Conservation (phyloP, 2,797 vertebrate genomes). For the Oreonectes daqikongensis region DNA sequence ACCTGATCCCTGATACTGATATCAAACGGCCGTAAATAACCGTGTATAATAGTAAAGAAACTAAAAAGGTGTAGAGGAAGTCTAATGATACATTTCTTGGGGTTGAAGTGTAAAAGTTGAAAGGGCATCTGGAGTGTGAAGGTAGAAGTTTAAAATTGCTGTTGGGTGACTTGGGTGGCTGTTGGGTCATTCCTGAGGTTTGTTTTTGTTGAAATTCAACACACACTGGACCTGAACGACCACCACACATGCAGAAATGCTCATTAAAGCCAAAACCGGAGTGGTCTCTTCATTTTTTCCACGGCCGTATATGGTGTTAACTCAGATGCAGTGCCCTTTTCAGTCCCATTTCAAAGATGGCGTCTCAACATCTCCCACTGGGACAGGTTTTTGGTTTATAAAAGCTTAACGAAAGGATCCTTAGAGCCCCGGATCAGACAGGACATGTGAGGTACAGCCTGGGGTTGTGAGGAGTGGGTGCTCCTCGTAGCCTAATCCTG, state of each 20-base stretch:
- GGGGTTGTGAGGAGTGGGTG: constrained; percentile 45
- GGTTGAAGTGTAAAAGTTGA: constrained; percentile 17
- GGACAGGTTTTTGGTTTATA: constrained; percentile 41
- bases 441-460: constrained; percentile 46
- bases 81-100: not conserved
- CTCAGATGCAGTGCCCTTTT: not conserved
- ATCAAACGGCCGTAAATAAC: not conserved
- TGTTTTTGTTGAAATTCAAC: too few species aligned
- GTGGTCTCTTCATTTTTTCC: too few species aligned
- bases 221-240: too few species aligned
- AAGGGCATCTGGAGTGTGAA: not conserved
- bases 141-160: not conserved
- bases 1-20: constrained; percentile 6
- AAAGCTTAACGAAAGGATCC: constrained; percentile 53
- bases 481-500: constrained; percentile 76
- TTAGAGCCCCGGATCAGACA: constrained; percentile 58
- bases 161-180: too few species aligned
- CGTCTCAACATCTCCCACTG: constrained; percentile 31
- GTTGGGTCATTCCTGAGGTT: too few species aligned
- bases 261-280: too few species aligned
- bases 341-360: not conserved
- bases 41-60: not conserved
- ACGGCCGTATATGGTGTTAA: not conserved
- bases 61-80: not conserved
- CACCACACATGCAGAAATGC: too few species aligned